Conservation (phyloP, 1,140 invertebrate genomes). For the Myzus persicae region DNA sequence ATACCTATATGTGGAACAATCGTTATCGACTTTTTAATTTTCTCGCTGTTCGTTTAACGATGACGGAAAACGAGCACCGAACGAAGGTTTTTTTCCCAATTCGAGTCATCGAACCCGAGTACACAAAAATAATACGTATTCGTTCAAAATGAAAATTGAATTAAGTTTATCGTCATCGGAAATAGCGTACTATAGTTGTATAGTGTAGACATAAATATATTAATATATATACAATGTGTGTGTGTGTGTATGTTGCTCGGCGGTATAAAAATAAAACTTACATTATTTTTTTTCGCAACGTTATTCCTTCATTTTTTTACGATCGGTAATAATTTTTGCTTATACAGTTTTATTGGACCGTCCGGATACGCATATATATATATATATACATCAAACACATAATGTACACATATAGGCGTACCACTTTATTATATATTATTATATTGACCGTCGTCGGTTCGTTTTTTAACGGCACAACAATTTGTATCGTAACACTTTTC, state of each 20-base stretch:
- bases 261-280: neutral
- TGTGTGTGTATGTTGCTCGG: too few relatives aligned
- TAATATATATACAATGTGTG: neutral
- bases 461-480: neutral
- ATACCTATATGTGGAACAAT: neutral
- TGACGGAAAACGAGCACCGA: neutral
- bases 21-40: neutral
- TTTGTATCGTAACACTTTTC: neutral
- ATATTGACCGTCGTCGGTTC: conserved; percentile 5
- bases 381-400: neutral
- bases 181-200: neutral
- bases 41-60: neutral
- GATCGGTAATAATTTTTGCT: conserved; percentile 8
- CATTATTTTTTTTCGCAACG: neutral
- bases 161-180: neutral
- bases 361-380: neutral
- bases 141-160: neutral
- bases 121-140: neutral
- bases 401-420: neutral
- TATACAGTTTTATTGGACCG: neutral
- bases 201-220: neutral
- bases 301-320: neutral
- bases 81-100: neutral
- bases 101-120: neutral
- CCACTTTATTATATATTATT: neutral